Evolutionary conservation across 2,797 vertebrate genomes (phyloP).

Genomic region (Mormyrops boulengeri): DNA sequence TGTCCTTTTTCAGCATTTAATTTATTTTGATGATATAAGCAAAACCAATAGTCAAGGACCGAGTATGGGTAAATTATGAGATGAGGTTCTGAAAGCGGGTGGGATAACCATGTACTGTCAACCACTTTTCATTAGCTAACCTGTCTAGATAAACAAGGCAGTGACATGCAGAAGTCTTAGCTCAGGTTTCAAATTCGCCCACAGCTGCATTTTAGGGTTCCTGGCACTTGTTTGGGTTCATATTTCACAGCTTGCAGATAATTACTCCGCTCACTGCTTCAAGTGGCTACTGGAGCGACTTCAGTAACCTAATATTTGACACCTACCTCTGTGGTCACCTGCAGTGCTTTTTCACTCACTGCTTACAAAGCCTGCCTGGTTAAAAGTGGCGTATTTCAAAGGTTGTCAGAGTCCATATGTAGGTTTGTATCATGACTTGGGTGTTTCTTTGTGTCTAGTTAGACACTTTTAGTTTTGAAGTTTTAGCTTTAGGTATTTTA

Average conservation of each 20-base stretch:
- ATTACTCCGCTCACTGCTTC: background rate
- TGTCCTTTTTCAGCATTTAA: background rate
- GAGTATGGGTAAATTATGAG: background rate
- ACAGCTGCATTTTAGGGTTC: background rate
- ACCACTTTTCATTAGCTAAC: background rate
- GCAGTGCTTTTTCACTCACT: background rate
- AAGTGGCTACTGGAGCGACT: background rate
- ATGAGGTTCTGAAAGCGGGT: background rate
- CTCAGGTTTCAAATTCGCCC: background rate
- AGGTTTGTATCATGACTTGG: background rate
- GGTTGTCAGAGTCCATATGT: background rate
- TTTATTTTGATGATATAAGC: background rate
- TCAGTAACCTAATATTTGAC: background rate
- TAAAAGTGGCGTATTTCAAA: background rate
- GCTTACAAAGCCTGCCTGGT: background rate
- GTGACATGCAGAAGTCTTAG: background rate
- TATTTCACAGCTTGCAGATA: background rate
- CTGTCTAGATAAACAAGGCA: background rate
- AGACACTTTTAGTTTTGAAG: background rate
- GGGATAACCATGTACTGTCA: background rate
- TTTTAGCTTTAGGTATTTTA: background rate
- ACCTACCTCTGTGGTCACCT: background rate
- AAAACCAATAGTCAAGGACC: background rate
- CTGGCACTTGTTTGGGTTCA: background rate
- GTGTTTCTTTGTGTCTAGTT: background rate